Evolutionary conservation across 2,797 vertebrate genomes (phyloP).

Genomic region (Pagetopsis macropterus): DNA sequence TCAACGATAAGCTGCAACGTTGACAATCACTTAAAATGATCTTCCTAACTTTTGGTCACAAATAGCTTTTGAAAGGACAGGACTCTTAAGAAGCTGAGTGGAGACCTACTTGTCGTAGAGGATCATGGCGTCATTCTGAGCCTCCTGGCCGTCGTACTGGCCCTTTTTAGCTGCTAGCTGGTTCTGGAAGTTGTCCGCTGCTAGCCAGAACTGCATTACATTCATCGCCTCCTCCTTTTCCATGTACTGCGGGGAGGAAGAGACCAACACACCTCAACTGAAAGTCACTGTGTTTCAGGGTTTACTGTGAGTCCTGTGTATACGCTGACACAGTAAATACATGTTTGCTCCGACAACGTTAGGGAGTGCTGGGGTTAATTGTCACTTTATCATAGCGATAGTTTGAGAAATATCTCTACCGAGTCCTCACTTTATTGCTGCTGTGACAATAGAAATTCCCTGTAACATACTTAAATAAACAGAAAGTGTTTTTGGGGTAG

Average conservation of each 20-base stretch:
- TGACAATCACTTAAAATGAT: too few relatives aligned
- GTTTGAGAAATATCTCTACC: not conserved
- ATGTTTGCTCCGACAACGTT: not conserved
- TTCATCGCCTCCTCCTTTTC: conserved; percentile 99
- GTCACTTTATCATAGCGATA: not conserved
- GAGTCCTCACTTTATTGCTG: conserved; percentile 11
- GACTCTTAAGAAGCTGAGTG: not conserved
- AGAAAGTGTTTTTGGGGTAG: not conserved
- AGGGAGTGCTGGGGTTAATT: not conserved
- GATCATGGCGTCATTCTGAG: conserved; percentile 99
- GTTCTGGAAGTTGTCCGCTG: conserved; percentile 98
- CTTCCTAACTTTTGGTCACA: too few relatives aligned
- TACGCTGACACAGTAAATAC: not conserved
- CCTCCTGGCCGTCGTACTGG: conserved; percentile 98
- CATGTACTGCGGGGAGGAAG: conserved; percentile 88
- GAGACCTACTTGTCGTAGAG: conserved; percentile 95
- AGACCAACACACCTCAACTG: not conserved
- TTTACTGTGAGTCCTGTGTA: not conserved
- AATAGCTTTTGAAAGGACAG: too few relatives aligned
- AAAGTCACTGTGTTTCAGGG: not conserved
- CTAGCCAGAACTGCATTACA: conserved; percentile 97
- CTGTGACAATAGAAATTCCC: not conserved
- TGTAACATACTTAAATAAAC: not conserved
- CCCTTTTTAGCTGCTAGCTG: conserved; percentile 97
- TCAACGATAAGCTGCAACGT: too few relatives aligned